phyloP scores from a whole-genome alignment of 1,140 invertebrate genomes.

The Leptinotarsa undecemlineata region DNA sequence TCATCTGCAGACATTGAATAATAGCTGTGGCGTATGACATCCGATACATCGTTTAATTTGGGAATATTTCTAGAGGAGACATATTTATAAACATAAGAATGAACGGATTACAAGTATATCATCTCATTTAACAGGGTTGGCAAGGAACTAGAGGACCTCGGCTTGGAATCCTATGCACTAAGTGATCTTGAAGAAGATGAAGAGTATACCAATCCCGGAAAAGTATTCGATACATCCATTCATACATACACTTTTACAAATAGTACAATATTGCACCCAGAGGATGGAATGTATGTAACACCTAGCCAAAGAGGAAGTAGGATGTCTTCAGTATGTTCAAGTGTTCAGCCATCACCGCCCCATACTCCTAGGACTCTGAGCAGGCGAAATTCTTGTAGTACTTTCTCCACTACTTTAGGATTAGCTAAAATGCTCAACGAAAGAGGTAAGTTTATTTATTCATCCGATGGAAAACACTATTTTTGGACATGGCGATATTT shows the following conservation, averaged over 20 bases:
- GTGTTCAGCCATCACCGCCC: conserved; percentile 58
- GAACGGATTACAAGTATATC: not conserved
- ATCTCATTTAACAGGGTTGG: conserved; percentile 63
- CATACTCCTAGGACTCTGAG: conserved; percentile 66
- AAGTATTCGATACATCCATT: conserved; percentile 74
- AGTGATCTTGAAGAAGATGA: conserved; percentile 90
- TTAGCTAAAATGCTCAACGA: conserved; percentile 81
- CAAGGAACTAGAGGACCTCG: conserved; percentile 75
- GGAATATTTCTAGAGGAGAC: not conserved
- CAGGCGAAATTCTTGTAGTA: conserved; percentile 72
- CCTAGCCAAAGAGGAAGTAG: conserved; percentile 58
- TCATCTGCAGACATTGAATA: too few species aligned
- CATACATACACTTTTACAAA: conserved; percentile 87
- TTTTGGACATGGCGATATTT: too few species aligned
- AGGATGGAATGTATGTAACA: conserved; percentile 71
- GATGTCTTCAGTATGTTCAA: conserved; percentile 55
- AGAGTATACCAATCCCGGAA: conserved; percentile 73
- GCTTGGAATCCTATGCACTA: conserved; percentile 77
- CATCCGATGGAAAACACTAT: not conserved
- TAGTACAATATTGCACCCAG: conserved; percentile 87
- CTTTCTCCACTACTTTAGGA: conserved; percentile 78
- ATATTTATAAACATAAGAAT: not conserved
- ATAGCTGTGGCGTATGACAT: too few species aligned
- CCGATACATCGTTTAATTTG: too few species aligned
- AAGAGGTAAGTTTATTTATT: conserved; percentile 59